Base-by-base conservation (phyloP, 1,140 invertebrate species). In the Drosophila arizonae region DNA sequence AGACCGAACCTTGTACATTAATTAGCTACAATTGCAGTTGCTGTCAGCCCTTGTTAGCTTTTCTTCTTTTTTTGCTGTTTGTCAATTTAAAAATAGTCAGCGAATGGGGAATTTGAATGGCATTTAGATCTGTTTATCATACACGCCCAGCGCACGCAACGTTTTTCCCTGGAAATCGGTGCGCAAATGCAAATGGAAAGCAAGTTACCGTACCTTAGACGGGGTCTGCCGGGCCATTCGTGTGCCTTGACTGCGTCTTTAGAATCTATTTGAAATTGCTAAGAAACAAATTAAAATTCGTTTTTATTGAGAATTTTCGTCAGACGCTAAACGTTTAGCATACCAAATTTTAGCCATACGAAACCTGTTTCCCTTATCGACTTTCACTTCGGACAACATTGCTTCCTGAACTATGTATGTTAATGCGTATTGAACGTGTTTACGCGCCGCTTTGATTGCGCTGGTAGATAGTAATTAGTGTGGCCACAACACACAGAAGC, bases 101-200 rank as follows among this genome's bases (percentile, higher is more conserved):
- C 62, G 54, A 75, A 86, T 15, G n/a, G 43, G 17, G 43, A 46
- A 46, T 86, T 86, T 81, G 81, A 86, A 86, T 86, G 67, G 58
- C 39, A 62, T 41, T 50, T 58, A 68, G 69, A 76, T 75, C 60
- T 64, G 66, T 46, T 71, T 66, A 75, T 75, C 70, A 80, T 85
- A 68, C 81, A 68, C 81, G 65, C 72, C 57, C 70, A 79, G 64
- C 84, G 76, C 82, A 87, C 82, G 82, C 84, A 87, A 87, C 56
- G 70, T 61, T 79, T 79, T 87, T 87, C 84, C 6, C n/a, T 74
- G 63, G 84, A 87, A 86, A 87, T 86, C 82, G 66, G 52, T 69
- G 52, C 60, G 36, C 26, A 64, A 85, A 87, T 86, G 81, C 82
- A 82, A 86, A 86, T 82, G 73, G 54, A 62, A 45, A 17, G 15